A percentile compares a stretch with the other conserved stretches of the same genome.
Conservation (phyloP, 2,113 vertebrate genomes). For the Nothocercus nigrocapillus region DNA sequence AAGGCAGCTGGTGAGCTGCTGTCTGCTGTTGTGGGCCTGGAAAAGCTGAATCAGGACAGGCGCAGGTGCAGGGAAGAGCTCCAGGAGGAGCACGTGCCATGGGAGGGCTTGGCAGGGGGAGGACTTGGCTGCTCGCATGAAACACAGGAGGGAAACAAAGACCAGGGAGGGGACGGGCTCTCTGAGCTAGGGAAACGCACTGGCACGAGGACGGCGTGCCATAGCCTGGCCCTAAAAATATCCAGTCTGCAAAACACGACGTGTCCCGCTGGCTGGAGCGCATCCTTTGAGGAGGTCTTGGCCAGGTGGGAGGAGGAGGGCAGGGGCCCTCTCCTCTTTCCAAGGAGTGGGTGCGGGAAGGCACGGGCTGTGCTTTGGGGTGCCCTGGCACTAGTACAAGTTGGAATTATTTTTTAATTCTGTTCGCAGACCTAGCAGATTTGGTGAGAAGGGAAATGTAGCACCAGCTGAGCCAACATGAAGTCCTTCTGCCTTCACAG, state of each 20-base stretch:
- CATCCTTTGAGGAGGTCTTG: background rate
- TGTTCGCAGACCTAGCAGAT: background rate
- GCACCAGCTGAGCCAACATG: background rate
- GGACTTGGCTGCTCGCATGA: background rate
- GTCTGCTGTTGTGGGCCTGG: background rate
- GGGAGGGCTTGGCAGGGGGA: background rate
- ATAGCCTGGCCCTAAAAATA: background rate
- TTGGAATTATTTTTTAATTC: background rate
- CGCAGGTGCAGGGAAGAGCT: conserved; percentile 43
- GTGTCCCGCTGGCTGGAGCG: background rate
- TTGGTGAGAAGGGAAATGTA: background rate
- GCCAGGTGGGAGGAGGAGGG: background rate
- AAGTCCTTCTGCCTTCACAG: background rate
- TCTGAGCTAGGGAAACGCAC: background rate
- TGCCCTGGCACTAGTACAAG: background rate
- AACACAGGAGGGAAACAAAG: conserved; percentile 25
- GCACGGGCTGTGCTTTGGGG: background rate
- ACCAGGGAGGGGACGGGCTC: background rate
- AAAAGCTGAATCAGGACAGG: conserved; percentile 14
- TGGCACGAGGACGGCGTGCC: background rate
- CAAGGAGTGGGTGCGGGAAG: background rate
- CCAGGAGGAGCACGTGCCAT: background rate
- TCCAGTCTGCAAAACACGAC: background rate
- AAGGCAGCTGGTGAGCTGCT: conserved; percentile 15
- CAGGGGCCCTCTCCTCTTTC: background rate